Percentiles rank a stretch among this genome's conserved stretches.
These are phyloP conservation scores for Hypocryptadius cinnamomeus DNA, from an alignment of 2,113 vertebrate species.

Conservation along the genomic window DNA sequence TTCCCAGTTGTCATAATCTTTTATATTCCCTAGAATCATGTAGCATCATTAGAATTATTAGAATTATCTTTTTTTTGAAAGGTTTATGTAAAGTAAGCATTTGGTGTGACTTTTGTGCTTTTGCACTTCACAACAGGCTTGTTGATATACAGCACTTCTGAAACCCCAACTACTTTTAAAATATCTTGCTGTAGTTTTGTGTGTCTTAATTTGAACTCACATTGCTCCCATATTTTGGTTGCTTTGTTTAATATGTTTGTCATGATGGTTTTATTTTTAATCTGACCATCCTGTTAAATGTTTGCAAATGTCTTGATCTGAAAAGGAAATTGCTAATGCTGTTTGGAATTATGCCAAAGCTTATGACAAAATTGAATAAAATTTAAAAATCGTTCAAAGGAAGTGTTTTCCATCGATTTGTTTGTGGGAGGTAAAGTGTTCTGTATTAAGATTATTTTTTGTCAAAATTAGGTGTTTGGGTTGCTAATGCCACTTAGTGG, in stretches of 20 bases:
- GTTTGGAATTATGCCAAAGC: not conserved
- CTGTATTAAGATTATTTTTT: not conserved
- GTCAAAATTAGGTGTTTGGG: not conserved
- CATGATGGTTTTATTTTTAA: not conserved
- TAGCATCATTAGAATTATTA: not conserved
- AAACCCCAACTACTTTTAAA: not conserved
- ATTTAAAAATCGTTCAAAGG: not conserved
- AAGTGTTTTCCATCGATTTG: not conserved
- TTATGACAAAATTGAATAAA: not conserved
- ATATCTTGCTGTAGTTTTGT: not conserved
- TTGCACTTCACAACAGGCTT: not conserved
- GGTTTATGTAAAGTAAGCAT: not conserved
- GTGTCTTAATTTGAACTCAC: not conserved
- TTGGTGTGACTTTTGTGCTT: not conserved
- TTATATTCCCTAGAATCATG: not conserved
- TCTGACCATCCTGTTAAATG: not conserved
- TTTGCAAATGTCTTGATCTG: not conserved
- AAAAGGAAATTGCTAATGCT: not conserved
- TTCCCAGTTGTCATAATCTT: not conserved
- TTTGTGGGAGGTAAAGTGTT: not conserved
- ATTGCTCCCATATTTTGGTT: not conserved
- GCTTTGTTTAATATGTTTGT: not conserved
- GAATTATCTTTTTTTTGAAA: not conserved
- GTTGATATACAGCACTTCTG: not conserved
- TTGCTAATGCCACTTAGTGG: conserved; percentile 66